phyloP scores from a whole-genome alignment of 2,113 vertebrate genomes.

The Leiothrix lutea region DNA sequence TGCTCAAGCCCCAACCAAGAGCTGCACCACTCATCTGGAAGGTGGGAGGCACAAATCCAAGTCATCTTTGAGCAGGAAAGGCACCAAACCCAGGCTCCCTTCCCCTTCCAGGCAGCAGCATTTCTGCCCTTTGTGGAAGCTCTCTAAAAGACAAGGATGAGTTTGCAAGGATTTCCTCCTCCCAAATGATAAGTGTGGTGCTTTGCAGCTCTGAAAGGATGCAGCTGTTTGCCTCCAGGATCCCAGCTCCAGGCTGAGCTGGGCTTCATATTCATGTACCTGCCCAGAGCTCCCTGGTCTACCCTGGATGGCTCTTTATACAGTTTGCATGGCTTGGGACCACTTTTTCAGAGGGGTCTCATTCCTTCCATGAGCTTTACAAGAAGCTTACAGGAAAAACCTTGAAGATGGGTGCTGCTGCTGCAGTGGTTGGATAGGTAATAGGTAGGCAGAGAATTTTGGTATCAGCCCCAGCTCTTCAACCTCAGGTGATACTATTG shows the following conservation, averaged over 20 bases:
- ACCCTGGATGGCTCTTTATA: not conserved
- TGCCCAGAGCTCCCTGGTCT: not conserved
- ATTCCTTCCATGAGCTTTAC: not conserved
- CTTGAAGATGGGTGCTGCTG: not conserved
- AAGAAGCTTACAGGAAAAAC: not conserved
- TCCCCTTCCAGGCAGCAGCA: not conserved
- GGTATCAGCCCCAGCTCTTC: not conserved
- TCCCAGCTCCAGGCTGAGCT: not conserved
- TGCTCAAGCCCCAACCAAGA: not conserved
- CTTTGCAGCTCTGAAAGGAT: not conserved
- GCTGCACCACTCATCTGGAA: not conserved
- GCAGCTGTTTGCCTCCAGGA: not conserved
- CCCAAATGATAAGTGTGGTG: not conserved
- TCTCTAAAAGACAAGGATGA: not conserved
- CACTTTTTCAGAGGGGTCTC: rapidly evolving
- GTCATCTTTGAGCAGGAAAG: not conserved
- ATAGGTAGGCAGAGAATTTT: not conserved
- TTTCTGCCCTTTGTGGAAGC: not conserved
- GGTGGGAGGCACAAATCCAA: not conserved
- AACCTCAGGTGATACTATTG: not conserved
- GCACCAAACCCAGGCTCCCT: not conserved
- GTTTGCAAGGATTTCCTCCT: not conserved
- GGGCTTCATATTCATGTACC: not conserved
- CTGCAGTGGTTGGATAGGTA: not conserved
- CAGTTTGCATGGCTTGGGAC: not conserved